Evolutionary conservation across 2,113 vertebrate species (phyloP), one percentile per base, ranked within the genome.

Genomic region (Hirundichthys speculiger): DNA sequence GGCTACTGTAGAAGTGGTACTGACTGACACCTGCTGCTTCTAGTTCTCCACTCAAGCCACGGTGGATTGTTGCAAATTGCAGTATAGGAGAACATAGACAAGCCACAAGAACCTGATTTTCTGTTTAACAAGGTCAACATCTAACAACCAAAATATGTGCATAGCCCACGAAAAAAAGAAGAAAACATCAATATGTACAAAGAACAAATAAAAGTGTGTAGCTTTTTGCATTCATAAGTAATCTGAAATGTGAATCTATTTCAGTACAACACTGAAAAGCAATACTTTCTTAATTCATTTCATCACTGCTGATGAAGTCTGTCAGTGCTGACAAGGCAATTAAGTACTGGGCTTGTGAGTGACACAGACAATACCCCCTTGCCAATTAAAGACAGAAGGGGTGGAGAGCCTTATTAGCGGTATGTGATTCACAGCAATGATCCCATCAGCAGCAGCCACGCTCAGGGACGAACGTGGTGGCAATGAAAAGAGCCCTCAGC

Each of bases 361-460:
- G 56, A 59, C 47, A 51, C 63, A 18, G 16, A 50, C 56, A 40
- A 43, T 64, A 39, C 48, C 71, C n/a, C 54, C 18, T 3, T 38
- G 51, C 54, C 79, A 75, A 69, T 78, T 75, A 78, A 64, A 63
- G 40, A 43, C 45, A 51, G 40, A 38, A 41, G 15, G 18, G 40
- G 39, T 38, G 64, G 34, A 41, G 22, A 34, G 75, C 64, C 53
- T 73, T 75, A 80, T 82, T 82, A 80, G 64, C 43, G 41, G 51
- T 27, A 46, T 34, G 54, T 24, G 70, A 71, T 70, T 78, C 78
- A 39, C 43, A 67, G 67, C 68, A 70, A 13, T 70, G 80, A 84
- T 80, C 78, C 71, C 73, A 84, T 86, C 75, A 80, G 68, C 64
- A 61, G 68, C 72, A 43, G 69, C 54, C 65, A 21, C 13, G 30